phyloP scores from a whole-genome alignment of 2,797 vertebrate genomes.

The Scyliorhinus canicula region DNA sequence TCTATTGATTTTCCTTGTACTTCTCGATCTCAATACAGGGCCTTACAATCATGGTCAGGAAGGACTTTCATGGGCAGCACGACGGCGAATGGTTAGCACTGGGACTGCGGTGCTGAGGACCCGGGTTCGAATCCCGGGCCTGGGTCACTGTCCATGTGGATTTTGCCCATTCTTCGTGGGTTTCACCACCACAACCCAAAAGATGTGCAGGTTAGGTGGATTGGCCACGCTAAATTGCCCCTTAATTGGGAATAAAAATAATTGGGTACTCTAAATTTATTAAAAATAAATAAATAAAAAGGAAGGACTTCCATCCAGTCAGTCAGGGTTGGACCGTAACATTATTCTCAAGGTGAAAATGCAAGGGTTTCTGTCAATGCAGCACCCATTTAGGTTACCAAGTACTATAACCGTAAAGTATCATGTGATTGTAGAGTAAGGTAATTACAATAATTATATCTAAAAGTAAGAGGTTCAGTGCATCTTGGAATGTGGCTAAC shows the following conservation, averaged over 20 bases:
- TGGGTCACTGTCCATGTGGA: too few species aligned
- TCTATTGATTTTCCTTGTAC: neutral
- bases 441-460: neutral
- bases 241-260: too few species aligned
- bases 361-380: neutral
- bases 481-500: neutral
- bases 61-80: too few species aligned
- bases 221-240: too few species aligned
- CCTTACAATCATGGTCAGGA: neutral
- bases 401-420: neutral
- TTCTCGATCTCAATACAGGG: neutral
- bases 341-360: neutral
- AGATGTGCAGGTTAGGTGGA: too few species aligned
- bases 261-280: too few species aligned
- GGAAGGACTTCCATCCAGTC: neutral
- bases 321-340: neutral
- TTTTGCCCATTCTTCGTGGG: too few species aligned
- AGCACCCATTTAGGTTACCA: neutral
- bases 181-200: too few species aligned
- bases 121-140: too few species aligned
- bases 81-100: too few species aligned
- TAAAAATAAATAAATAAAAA: too few species aligned
- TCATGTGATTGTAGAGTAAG: neutral
- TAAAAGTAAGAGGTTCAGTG: neutral
- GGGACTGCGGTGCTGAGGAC: too few species aligned